A percentile compares a stretch with the other conserved stretches of the same genome.
phyloP scores from a whole-genome alignment of 2,113 vertebrate species.

The Crotalus tigris region DNA sequence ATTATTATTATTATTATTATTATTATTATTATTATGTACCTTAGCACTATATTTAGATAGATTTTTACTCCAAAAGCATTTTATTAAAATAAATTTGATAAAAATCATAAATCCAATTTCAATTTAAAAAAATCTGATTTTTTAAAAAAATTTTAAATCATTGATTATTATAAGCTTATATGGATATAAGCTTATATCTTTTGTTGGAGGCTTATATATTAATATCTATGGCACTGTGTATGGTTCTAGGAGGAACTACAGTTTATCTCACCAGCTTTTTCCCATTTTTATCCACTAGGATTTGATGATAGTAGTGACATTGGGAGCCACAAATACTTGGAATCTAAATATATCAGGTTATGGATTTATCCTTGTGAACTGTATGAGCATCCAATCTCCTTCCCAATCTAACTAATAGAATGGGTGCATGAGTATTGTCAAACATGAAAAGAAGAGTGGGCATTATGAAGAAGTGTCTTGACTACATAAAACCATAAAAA shows the following conservation, averaged over 20 bases:
- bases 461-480: neutral
- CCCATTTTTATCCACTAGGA: neutral
- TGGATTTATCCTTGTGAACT: neutral
- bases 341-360: neutral
- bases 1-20: too few relatives aligned
- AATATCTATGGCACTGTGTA: neutral
- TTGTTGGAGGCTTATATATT: neutral
- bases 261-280: neutral
- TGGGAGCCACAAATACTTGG: neutral
- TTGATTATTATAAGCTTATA: neutral
- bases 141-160: too few relatives aligned
- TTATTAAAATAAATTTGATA: too few relatives aligned
- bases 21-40: too few relatives aligned
- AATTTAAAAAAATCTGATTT: too few relatives aligned
- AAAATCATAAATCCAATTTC: too few relatives aligned
- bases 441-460: neutral
- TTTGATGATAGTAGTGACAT: neutral
- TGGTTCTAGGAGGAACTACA: neutral
- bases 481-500: neutral
- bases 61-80: too few relatives aligned
- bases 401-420: neutral
- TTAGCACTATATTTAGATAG: too few relatives aligned
- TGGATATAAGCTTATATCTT: neutral
- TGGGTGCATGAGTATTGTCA: neutral
- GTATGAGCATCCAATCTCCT: neutral